These are phyloP conservation scores for Clarias platycephalus DNA, from an alignment of 2,797 vertebrate species.

Conservation along the genomic window DNA sequence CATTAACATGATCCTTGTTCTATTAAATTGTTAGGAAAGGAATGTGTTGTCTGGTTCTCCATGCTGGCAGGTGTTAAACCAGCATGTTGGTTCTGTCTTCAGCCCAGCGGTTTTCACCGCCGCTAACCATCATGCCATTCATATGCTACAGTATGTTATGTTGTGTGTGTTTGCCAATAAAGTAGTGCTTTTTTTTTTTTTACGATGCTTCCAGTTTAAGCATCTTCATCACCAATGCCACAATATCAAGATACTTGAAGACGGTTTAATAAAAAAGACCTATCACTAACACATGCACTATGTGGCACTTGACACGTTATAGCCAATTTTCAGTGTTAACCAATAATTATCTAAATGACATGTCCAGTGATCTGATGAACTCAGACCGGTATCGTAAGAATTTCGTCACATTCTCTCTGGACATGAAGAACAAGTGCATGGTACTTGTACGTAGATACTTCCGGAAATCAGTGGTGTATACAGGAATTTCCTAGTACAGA, in stretches of 20 bases:
- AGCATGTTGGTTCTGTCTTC: background rate
- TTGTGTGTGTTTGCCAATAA: background rate
- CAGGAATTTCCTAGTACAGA: too few species aligned
- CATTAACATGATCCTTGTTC: slow-evolving; percentile 1
- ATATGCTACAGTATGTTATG: background rate
- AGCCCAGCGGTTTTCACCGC: background rate
- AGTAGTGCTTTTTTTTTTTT: background rate
- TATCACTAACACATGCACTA: too few species aligned
- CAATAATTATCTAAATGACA: background rate
- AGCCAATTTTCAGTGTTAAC: background rate
- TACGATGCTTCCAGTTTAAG: background rate
- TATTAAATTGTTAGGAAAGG: background rate
- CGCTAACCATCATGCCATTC: background rate
- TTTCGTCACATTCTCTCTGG: background rate
- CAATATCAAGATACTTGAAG: background rate
- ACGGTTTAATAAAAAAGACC: background rate
- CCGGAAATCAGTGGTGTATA: too few species aligned
- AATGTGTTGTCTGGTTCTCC: background rate
- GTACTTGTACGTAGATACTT: too few species aligned
- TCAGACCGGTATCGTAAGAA: background rate
- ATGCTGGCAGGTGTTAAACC: background rate
- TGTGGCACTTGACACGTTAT: background rate
- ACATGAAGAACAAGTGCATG: background rate
- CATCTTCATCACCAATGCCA: background rate
- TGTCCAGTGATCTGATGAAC: background rate